Conservation (phyloP, 2,888 invertebrate genomes). For the Sipha maydis region DNA sequence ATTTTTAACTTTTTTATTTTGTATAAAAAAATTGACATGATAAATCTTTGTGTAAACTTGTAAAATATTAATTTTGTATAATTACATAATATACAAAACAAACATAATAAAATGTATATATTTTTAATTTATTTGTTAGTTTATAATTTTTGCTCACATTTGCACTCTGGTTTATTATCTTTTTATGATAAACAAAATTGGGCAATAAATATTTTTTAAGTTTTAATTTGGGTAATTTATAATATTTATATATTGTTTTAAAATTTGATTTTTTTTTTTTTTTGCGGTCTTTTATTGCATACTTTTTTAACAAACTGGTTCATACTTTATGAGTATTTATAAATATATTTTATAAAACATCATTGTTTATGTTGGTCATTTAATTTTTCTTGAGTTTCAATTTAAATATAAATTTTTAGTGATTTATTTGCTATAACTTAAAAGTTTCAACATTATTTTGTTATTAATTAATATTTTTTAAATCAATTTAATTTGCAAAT, state of each 20-base stretch:
- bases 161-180: slow-evolving; percentile 61
- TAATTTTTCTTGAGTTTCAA: slow-evolving; percentile 17
- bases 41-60: slow-evolving; percentile 51
- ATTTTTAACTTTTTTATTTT: slow-evolving; percentile 59
- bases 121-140: slow-evolving; percentile 58
- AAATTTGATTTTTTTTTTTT: slow-evolving; percentile 33
- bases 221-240: slow-evolving; percentile 29
- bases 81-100: slow-evolving; percentile 53
- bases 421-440: neutral
- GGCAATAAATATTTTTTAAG: slow-evolving; percentile 54
- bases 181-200: slow-evolving; percentile 57
- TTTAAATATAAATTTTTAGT: neutral
- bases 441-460: neutral
- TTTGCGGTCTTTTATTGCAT: slow-evolving; percentile 32
- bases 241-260: slow-evolving; percentile 46
- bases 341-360: neutral
- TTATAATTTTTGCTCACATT: slow-evolving; percentile 60
- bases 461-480: slow-evolving; percentile 2
- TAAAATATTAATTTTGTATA: slow-evolving; percentile 61
- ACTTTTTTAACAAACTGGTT: slow-evolving; percentile 8
- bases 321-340: slow-evolving; percentile 5
- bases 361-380: slow-evolving; percentile 35
- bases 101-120: slow-evolving; percentile 56
- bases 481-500: slow-evolving; percentile 13
- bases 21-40: slow-evolving; percentile 62